Base-by-base conservation (phyloP, 2,888 invertebrate species). In the Latrodectus elegans region DNA sequence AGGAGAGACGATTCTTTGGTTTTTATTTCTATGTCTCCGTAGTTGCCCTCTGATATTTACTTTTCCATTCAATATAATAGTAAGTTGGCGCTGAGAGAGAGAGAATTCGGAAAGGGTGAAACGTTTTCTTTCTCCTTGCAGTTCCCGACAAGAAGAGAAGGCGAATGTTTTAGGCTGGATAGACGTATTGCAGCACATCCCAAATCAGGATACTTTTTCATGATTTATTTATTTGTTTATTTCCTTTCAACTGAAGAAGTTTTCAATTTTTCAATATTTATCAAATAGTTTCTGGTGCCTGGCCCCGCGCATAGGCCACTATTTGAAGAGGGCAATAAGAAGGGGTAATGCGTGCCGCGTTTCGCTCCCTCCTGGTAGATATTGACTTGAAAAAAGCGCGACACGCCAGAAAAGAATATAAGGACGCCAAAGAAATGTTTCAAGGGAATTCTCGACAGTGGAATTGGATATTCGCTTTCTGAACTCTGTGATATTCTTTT, bases 201-300 rank as follows among this genome's bases (percentile, higher is more conserved):
- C n/a, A 60, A 15, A 60, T 60, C n/a, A 60, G 60, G 60, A 60
- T 15, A 60, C n/a, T 60, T 60, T 74, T 74, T 80, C 38, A 14
- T 15, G 15, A 14, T 55, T 70, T 78, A 38, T 70, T 78, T 71
- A 64, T 79, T 71, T 79, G 15, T 52, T 65, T n/a, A 17, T 15
- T 67, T 67, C n/a, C 67, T 17, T 55, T 17, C 68, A 38, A 14
- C n/a, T 65, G 73, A 52, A 55, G 52, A 15, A 68, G 26, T 68
- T 75, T 75, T 82, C 74, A 74, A 75, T 82, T 82, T 75, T 82
- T 70, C 53, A 82, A 75, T 67, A 60, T 82, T 82, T 81, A 79
- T 81, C n/a, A 81, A 74, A 81, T 60, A 52, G 64, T 81, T 81
- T 81, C 38, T 38, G 38, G 38, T 38, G 38, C 38, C 38, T 38